Evolutionary conservation across 1,140 invertebrate species (phyloP), one percentile per base, ranked within the genome.

Genomic region (Neuroterus valhalla): DNA sequence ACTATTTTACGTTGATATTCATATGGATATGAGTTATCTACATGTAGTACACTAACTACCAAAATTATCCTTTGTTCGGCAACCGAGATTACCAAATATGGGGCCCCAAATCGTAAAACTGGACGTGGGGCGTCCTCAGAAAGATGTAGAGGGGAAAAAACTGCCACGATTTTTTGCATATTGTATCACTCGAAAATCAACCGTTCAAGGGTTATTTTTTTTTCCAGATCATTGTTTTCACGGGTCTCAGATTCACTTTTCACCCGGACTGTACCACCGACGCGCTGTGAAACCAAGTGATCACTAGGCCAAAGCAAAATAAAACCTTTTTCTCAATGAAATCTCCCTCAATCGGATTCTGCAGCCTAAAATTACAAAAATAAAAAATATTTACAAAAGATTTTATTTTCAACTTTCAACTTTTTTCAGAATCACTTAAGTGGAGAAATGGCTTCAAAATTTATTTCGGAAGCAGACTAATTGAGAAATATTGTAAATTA

Each of bases 151-250:
- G 23, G 69, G 3, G 48, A 38, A 80, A 81, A 86, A 83, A 83
- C 76, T 85, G 74, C 81, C 43, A 82, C 85, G 84, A 85, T 84
- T 82, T 82, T 86, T 78, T 82, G 79, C 73, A 74, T 73, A 66
- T 71, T 80, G 75, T 80, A 44, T 79, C 21, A 19, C 8, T 2
- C 11, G 71, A 48, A 3, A 38, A 67, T 15, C 3, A 12, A 71
- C 66, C 43, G 46, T 84, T 82, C 48, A 48, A 31, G 67, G 82
- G 81, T 74, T 86, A 87, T 86, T n/a, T 52, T 69, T 74, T 73
- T 75, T 74, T 45, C 12, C 78, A 78, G 26, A 66, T 70, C 38
- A 66, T 72, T 74, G 50, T 75, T 73, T 71, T 74, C 78, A 52
- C 46, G 71, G 48, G 19, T 4, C 15, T 43, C 31, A 21, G 66